These are phyloP conservation scores for Mystacides longicornis DNA, from an alignment of 2,888 invertebrate genomes.

Conservation along the genomic window DNA sequence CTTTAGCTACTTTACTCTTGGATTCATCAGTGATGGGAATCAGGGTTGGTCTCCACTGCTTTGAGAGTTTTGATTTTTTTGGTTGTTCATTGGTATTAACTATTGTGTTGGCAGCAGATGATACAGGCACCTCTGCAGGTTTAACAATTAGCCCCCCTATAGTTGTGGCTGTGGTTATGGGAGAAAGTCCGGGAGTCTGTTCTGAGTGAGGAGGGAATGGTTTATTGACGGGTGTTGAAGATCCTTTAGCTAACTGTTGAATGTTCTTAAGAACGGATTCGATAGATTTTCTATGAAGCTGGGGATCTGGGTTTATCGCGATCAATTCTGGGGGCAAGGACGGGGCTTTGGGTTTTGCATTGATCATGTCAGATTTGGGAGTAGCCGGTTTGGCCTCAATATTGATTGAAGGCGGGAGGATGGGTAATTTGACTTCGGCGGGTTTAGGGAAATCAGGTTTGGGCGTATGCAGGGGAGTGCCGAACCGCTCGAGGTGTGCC, in stretches of 20 bases:
- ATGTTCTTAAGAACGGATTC: constrained; percentile 46
- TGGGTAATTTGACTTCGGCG: constrained; percentile 8
- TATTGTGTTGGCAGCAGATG: constrained; percentile 30
- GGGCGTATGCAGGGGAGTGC: constrained; percentile 23
- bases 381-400: constrained; percentile 15
- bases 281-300: constrained; percentile 41
- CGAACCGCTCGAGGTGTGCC: constrained; percentile 20
- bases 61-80: constrained; percentile 48
- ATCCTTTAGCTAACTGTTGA: constrained; percentile 45
- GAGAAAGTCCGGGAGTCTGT: constrained; percentile 12
- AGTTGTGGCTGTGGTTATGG: constrained; percentile 31
- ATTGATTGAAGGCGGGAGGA: constrained; percentile 14
- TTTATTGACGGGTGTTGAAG: constrained; percentile 42
- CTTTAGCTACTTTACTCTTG: constrained; percentile 38
- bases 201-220: constrained; percentile 37
- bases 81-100: constrained; percentile 37
- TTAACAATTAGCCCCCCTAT: constrained; percentile 16
- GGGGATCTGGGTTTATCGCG: constrained; percentile 48
- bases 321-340: constrained; percentile 51
- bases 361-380: constrained; percentile 28
- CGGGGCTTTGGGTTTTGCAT: constrained; percentile 35
- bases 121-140: constrained; percentile 32
- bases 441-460: constrained; percentile 26
- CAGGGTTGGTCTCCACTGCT: constrained; percentile 65
- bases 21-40: constrained; percentile 58